Conservation (phyloP, 2,113 vertebrate species). For the Tragelaphus scriptus region DNA sequence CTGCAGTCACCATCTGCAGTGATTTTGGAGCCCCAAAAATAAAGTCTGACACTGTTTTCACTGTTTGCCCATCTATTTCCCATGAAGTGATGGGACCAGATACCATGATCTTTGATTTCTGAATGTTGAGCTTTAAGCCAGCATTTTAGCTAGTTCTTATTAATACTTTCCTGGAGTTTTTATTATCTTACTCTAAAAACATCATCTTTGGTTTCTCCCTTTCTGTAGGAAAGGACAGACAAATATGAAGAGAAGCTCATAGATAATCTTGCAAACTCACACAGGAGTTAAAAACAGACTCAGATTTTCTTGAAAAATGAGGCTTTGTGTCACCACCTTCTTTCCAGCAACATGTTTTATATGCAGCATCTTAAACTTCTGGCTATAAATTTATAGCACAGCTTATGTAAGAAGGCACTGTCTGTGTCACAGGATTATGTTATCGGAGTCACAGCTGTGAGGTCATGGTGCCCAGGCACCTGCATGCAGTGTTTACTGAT, state of each 20-base stretch:
- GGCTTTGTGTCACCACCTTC: neutral
- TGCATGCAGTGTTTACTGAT: fast-evolving
- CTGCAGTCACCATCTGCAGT: no score
- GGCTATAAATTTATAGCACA: neutral
- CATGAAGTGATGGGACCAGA: no score
- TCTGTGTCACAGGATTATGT: neutral
- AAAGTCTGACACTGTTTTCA: no score
- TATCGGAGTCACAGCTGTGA: neutral
- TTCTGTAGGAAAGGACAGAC: neutral
- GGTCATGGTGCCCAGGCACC: fast-evolving
- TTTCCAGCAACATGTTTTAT: fast-evolving
- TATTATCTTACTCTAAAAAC: neutral
- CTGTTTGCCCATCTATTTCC: no score
- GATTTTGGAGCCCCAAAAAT: no score
- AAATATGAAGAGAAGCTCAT: neutral
- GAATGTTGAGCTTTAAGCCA: no score
- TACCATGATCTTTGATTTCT: no score
- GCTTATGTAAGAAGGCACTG: neutral
- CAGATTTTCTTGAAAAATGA: neutral
- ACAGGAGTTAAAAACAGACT: neutral
- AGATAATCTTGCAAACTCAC: neutral
- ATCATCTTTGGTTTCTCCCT: neutral
- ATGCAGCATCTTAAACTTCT: neutral
- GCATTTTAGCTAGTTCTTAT: neutral
- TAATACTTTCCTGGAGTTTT: neutral